phyloP scores from a whole-genome alignment of 2,888 invertebrate species.

The Geotrupes spiniger region DNA sequence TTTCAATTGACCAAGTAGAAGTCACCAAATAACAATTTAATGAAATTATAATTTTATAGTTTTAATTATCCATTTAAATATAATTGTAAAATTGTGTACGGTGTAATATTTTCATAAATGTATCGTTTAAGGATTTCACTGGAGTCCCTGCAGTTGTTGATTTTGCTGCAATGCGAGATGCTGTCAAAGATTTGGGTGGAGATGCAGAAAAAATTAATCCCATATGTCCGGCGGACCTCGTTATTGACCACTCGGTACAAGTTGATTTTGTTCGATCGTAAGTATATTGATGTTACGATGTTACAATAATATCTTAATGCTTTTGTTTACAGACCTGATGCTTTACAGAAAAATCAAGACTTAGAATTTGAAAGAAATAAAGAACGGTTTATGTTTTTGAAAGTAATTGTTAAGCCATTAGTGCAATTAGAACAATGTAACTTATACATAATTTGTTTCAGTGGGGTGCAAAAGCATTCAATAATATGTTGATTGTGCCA shows the following conservation, averaged over 20 bases:
- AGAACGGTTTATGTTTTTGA: conserved; percentile 93
- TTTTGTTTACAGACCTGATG: conserved; percentile 68
- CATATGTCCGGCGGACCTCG: conserved; percentile 94
- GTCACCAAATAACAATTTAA: too few relatives aligned
- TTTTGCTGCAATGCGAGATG: conserved; percentile 98
- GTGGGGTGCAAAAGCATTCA: conserved; percentile 96
- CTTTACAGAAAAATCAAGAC: conserved; percentile 88
- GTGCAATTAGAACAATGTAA: background rate
- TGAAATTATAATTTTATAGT: too few relatives aligned
- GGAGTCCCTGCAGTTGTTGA: conserved; percentile 99
- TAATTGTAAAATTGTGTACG: too few relatives aligned
- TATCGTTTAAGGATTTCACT: conserved; percentile 74
- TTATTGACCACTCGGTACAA: conserved; percentile 98
- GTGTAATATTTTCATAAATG: conserved; percentile 2
- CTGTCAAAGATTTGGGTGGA: conserved; percentile 81
- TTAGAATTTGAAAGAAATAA: conserved; percentile 93
- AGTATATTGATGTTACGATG: conserved; percentile 33
- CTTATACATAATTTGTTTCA: conserved; percentile 46
- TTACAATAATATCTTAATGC: too few relatives aligned
- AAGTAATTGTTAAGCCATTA: conserved; percentile 57
- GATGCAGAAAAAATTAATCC: conserved; percentile 94
- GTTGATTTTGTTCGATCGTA: conserved; percentile 85
- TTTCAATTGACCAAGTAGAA: too few relatives aligned
- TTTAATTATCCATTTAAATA: too few relatives aligned
- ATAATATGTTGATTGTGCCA: conserved; percentile 96